phyloP scores from a whole-genome alignment of 1,140 invertebrate species.

The Agraylea sexmaculata region DNA sequence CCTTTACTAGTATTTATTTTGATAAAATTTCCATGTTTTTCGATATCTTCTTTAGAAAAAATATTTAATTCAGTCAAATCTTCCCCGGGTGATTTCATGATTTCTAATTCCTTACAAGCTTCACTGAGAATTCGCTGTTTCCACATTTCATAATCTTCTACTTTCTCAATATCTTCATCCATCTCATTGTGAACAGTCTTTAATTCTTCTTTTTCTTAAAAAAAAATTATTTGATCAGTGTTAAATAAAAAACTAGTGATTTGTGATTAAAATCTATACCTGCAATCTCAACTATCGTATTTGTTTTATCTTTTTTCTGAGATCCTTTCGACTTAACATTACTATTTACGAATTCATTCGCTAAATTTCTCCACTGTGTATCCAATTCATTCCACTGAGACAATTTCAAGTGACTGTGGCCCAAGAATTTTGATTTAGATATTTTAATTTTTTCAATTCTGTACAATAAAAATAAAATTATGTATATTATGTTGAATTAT shows the following conservation, averaged over 20 bases:
- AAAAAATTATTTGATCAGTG: constrained; percentile 1
- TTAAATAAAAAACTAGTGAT: background rate
- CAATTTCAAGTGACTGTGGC: constrained; percentile 9
- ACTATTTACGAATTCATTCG: constrained; percentile 1
- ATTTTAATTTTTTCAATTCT: constrained; percentile 13
- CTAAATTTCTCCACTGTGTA: constrained; percentile 11
- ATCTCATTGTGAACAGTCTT: background rate
- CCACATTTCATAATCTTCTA: constrained; percentile 14
- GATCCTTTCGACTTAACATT: background rate
- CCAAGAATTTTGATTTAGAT: constrained; percentile 11
- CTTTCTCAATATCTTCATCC: background rate
- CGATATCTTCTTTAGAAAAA: no score
- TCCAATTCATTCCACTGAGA: constrained; percentile 13
- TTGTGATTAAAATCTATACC: background rate
- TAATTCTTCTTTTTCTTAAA: constrained; percentile 8
- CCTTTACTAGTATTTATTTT: no score
- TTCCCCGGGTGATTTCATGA: no score
- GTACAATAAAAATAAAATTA: constrained; percentile 1
- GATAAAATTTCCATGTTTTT: no score
- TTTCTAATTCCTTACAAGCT: constrained; percentile 13
- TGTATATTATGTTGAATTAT: no score
- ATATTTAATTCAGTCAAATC: no score
- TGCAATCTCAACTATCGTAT: background rate
- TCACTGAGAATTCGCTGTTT: constrained; percentile 10
- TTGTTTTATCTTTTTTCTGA: constrained; percentile 1